Conservation (phyloP, 2,888 invertebrate genomes). For the Diadegma fenestrale region DNA sequence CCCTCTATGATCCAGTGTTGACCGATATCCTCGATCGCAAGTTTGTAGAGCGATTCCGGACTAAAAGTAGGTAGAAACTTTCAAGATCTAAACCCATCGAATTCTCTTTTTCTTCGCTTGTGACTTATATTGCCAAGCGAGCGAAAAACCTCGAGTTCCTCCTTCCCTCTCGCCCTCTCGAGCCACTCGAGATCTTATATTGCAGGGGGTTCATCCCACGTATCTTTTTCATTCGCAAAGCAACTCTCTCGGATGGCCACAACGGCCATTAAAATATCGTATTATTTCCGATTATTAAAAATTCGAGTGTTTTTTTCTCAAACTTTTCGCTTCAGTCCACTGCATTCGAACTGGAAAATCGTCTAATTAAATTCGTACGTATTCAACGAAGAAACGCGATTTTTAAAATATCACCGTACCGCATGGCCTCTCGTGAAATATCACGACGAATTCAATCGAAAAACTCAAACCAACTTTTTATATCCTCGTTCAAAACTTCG, state of each 20-base stretch:
- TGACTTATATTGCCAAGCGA: conserved; percentile 52
- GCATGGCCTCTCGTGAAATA: neutral
- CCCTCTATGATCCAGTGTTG: conserved; percentile 65
- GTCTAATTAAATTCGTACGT: neutral
- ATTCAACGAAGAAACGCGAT: neutral
- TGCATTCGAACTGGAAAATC: neutral
- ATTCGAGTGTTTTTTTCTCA: conserved; percentile 3
- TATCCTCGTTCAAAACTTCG: too few species aligned
- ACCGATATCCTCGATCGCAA: conserved; percentile 62
- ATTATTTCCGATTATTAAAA: conserved; percentile 56
- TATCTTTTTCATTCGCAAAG: conserved; percentile 14
- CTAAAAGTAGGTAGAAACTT: conserved; percentile 64
- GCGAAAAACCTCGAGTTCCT: conserved; percentile 8
- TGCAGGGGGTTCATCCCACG: conserved; percentile 58
- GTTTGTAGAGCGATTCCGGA: conserved; percentile 58
- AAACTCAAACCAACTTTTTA: conserved; percentile 27
- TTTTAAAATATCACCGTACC: neutral
- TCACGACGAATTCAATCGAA: conserved; percentile 10
- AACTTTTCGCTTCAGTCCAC: conserved; percentile 13
- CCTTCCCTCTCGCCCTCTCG: neutral
- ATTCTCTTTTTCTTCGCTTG: conserved; percentile 37
- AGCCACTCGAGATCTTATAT: conserved; percentile 58
- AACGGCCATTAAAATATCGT: conserved; percentile 48
- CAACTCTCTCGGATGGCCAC: conserved; percentile 20
- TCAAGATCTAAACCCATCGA: conserved; percentile 57